A percentile compares a stretch with the other conserved stretches of the same genome.
phyloP scores from a whole-genome alignment of 2,113 vertebrate genomes.

The Notothenia coriiceps region DNA sequence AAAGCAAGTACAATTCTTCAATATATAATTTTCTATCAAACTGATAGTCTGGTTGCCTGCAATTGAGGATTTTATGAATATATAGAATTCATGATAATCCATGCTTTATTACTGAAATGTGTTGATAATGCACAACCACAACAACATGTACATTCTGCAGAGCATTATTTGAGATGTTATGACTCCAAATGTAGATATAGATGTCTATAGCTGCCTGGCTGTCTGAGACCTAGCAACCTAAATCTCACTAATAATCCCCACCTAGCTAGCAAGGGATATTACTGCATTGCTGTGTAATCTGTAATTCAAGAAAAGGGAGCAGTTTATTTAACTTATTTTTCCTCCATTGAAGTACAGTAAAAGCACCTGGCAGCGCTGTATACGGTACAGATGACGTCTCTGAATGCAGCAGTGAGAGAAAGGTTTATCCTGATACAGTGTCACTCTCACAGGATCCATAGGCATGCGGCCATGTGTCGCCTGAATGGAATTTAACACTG shows the following conservation, averaged over 20 bases:
- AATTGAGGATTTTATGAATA: neutral
- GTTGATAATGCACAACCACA: neutral
- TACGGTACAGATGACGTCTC: slow-evolving; percentile 61
- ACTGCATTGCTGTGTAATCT: neutral
- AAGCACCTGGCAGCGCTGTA: slow-evolving; percentile 31
- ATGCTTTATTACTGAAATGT: neutral
- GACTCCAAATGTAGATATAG: neutral
- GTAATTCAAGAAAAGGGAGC: slow-evolving; percentile 9
- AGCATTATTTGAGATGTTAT: neutral
- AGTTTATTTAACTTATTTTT: slow-evolving; percentile 15
- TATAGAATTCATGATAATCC: neutral
- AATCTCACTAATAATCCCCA: neutral
- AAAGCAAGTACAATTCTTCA: neutral
- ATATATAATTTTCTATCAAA: neutral
- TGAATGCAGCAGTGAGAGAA: slow-evolving; percentile 55
- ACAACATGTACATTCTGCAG: neutral
- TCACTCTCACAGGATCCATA: slow-evolving; percentile 51
- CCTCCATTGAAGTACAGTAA: slow-evolving; percentile 20
- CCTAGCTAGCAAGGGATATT: neutral
- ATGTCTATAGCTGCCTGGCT: neutral
- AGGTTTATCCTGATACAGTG: slow-evolving; percentile 60
- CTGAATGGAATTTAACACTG: slow-evolving; percentile 55
- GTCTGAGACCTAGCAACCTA: neutral
- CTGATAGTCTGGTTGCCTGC: neutral
- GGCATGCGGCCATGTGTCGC: slow-evolving; percentile 31